A percentile compares a stretch with the other conserved stretches of the same genome.
These are phyloP conservation scores for Phenacoccus solenopsis DNA, from an alignment of 1,140 invertebrate genomes.

Conservation along the genomic window DNA sequence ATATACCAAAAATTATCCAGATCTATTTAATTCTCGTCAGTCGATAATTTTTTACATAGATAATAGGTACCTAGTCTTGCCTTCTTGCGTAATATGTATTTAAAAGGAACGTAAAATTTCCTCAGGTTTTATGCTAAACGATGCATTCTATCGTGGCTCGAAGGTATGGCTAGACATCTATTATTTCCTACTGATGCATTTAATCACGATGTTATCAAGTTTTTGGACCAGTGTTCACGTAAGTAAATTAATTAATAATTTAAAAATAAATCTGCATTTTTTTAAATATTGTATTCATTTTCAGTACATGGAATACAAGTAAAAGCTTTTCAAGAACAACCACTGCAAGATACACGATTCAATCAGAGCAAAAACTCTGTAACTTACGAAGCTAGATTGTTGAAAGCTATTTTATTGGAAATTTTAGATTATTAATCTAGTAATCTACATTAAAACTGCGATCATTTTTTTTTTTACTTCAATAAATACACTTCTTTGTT, in stretches of 20 bases:
- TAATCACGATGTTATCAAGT: slow-evolving; percentile 78
- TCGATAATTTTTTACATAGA: too few relatives aligned
- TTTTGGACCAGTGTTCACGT: slow-evolving; percentile 82
- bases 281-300: slow-evolving; percentile 28
- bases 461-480: too few relatives aligned
- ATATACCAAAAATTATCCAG: too few relatives aligned
- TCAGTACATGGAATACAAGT: slow-evolving; percentile 74
- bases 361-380: slow-evolving; percentile 81
- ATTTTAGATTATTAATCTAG: slow-evolving; percentile 35
- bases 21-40: too few relatives aligned
- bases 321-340: slow-evolving; percentile 36
- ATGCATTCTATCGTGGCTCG: slow-evolving; percentile 84
- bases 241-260: slow-evolving; percentile 24
- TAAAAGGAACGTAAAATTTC: too few relatives aligned
- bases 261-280: background rate
- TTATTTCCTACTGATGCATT: slow-evolving; percentile 78
- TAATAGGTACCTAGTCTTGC: too few relatives aligned
- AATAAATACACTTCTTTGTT: too few relatives aligned
- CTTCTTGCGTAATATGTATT: too few relatives aligned
- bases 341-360: slow-evolving; percentile 33
- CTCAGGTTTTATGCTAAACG: slow-evolving; percentile 87
- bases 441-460: background rate
- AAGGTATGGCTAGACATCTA: slow-evolving; percentile 83
- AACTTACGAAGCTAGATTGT: slow-evolving; percentile 74
- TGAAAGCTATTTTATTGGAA: slow-evolving; percentile 73